Evolutionary conservation across 2,797 vertebrate species (phyloP), one percentile per base, ranked within the genome.

Genomic region (Tokudaia muenninki): DNA sequence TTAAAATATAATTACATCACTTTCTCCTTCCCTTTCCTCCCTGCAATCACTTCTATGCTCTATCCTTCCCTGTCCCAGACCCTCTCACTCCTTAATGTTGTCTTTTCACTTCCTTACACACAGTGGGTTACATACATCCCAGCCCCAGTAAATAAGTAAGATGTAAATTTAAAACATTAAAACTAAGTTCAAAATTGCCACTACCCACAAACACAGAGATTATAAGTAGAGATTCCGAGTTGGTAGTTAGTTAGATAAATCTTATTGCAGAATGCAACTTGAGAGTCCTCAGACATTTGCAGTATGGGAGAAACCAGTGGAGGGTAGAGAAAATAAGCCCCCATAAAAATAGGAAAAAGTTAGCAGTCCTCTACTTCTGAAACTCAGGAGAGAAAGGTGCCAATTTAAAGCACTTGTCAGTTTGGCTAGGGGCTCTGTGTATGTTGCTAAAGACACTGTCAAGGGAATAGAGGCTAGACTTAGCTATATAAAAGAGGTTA

Each of bases 391-490:
- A 90, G 24, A 78, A 92, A 34, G 26, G 10, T 92, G 59, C 74
- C n/a, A 92, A 57, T 67, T 84, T 44, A 75, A 90, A n/a, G 26
- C 3, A n/a, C 79, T 74, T 44, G 50, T 31, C 21, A 31, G 19
- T 44, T 82, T 94, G 80, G 11, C 41, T 44, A 81, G 41, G 72
- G 3, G 74, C 26, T 83, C 26, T 34, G 41, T 89, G 29, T 10
- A 92, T 87, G 7, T 47, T 78, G 74, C 55, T 41, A 63, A 95
- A 95, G 16, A 83, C 44, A 93, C 82, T 31, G 59, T 37, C 10
- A 90, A 57, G 72, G 12, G 52, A 90, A 86, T 6, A 52, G 16
- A 67, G 26, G 47, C 44, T 77, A 37, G 12, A 31, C n/a, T 90
- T 67, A 67, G 37, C 24, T 79, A 80, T 41, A 29, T 4, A 4